Evolutionary conservation across 1,140 invertebrate genomes (phyloP), one percentile per base, ranked within the genome.

Genomic region (Magallana ariakensis): DNA sequence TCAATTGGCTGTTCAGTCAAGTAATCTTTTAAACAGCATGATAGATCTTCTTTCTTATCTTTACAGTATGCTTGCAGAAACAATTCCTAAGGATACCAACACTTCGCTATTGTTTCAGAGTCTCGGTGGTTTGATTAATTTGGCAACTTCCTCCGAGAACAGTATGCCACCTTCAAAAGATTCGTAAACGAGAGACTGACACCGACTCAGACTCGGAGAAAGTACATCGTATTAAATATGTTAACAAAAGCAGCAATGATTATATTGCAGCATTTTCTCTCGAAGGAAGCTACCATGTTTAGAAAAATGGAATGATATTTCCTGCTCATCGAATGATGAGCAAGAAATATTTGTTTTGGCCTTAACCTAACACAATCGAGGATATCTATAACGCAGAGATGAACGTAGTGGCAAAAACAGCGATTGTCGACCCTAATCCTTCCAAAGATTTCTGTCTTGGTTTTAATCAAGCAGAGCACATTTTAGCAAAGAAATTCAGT

Each of bases 211-310:
- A 33, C 33, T 33, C 33, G 1, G 33, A 33, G 1, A 33, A 33
- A 33, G 33, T 33, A 2, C 33, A 33, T 33, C 33, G 19, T 54
- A 53, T 81, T 56, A 81, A n/a, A 81, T 81, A 54, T 54, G 16
- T 54, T 55, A 54, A 81, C 46, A 81, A 81, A n/a, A 81, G 46
- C 58, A 58, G 58, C 58, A 84, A 84, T 2, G 83, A 84, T 84
- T 86, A 55, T 15, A 86, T 86, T 54, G 80, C 85, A n/a, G 80
- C 85, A 55, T 86, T 86, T 83, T 33, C 85, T 13, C 16, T 86
- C 7, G 26, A 58, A 58, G 80, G 85, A 13, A 46, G 22, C 85
- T 62, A 0, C 4, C 58, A 54, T 58, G 80, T 53, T 56, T 86
- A 16, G 57, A 86, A 3, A 33, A 60, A 55, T 86, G 85, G 85